These are phyloP conservation scores for Anneissia japonica DNA, from an alignment of 35 echinoderm and acorn worm species.

Conservation along the genomic window DNA sequence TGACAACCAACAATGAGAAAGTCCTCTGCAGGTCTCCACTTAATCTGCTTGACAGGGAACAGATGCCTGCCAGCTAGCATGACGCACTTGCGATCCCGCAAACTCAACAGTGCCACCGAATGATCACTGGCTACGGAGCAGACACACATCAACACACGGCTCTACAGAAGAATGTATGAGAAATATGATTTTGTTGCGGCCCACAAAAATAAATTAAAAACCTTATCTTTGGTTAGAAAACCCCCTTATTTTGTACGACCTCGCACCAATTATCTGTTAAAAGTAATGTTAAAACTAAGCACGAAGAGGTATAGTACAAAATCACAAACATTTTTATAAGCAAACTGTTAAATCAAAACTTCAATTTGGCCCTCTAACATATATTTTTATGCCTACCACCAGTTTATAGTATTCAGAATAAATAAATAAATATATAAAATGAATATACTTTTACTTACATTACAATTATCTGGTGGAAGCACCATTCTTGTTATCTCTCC, in stretches of 20 bases:
- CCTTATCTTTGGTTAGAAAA: too few species aligned
- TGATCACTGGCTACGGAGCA: conserved; percentile 95
- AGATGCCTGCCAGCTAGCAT: conserved; percentile 93
- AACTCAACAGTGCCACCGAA: conserved; percentile 87
- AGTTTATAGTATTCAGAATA: too few species aligned
- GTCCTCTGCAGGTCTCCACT: conserved; percentile 90
- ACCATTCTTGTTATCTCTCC: conserved; percentile 80
- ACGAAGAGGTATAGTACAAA: too few species aligned
- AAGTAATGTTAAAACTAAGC: too few species aligned
- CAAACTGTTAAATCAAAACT: too few species aligned
- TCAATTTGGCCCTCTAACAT: too few species aligned
- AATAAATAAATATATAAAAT: neutral
- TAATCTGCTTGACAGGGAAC: conserved; percentile 84
- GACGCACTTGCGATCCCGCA: conserved; percentile 89
- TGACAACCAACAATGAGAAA: conserved; percentile 82
- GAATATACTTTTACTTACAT: conserved; percentile 45
- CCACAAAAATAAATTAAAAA: too few species aligned
- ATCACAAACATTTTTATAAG: too few species aligned
- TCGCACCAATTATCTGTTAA: too few species aligned
- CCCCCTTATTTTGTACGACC: too few species aligned
- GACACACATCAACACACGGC: conserved; percentile 69
- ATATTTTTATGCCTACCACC: too few species aligned
- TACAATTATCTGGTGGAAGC: conserved; percentile 87
- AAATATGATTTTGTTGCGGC: too few species aligned
- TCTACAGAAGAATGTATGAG: conserved; percentile 45